These are phyloP conservation scores for Chaetodon trifascialis DNA, from an alignment of 2,113 vertebrate species.

Conservation along the genomic window DNA sequence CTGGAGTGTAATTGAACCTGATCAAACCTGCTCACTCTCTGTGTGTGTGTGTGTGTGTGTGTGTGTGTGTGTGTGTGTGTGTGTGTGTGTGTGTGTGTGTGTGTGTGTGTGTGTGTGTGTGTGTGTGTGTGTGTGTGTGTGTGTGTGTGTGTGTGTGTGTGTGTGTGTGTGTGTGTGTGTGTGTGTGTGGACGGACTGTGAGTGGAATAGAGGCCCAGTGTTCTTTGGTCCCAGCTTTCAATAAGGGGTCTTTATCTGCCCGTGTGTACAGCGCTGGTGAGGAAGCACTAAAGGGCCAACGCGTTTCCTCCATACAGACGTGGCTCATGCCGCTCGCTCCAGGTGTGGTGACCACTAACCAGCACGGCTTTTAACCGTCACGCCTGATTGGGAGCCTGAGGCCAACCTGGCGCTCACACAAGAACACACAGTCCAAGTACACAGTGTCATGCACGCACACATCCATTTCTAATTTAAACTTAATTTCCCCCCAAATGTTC, in stretches of 20 bases:
- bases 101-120: slow-evolving; percentile 42
- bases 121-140: slow-evolving; percentile 34
- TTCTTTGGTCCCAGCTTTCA: slow-evolving; percentile 65
- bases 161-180: slow-evolving; percentile 33
- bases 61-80: slow-evolving; percentile 20
- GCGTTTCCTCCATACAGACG: slow-evolving; percentile 62
- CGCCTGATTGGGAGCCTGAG: slow-evolving; percentile 66
- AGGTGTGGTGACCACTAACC: slow-evolving; percentile 75
- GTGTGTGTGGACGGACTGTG: slow-evolving; percentile 7
- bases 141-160: slow-evolving; percentile 4
- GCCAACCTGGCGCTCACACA: slow-evolving; percentile 49
- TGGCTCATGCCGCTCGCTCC: slow-evolving; percentile 59
- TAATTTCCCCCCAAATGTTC: slow-evolving; percentile 51
- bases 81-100: slow-evolving; percentile 9
- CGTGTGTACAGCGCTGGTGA: slow-evolving; percentile 52
- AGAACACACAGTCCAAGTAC: slow-evolving; percentile 13
- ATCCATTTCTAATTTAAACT: slow-evolving; percentile 64
- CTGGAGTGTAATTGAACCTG: slow-evolving; percentile 69
- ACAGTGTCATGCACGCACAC: slow-evolving; percentile 20
- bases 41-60: slow-evolving; percentile 34
- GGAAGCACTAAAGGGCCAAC: slow-evolving; percentile 69
- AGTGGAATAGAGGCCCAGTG: slow-evolving; percentile 79
- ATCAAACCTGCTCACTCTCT: slow-evolving; percentile 66
- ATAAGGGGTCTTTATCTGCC: slow-evolving; percentile 79
- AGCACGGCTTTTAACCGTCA: slow-evolving; percentile 69